These are phyloP conservation scores for Seriola quinqueradiata DNA, from an alignment of 2,113 vertebrate species.

Conservation along the genomic window DNA sequence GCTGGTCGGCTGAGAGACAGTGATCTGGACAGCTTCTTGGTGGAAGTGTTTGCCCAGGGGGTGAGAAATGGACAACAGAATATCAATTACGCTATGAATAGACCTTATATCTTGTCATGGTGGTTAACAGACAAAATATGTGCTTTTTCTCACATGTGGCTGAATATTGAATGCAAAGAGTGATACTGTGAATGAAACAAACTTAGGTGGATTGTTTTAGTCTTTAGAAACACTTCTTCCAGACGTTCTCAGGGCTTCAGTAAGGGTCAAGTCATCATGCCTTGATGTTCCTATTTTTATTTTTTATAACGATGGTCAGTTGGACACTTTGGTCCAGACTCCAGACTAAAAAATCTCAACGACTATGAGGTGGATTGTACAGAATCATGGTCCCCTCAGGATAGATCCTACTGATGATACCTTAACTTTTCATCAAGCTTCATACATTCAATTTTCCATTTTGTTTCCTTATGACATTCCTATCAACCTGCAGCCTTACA, in stretches of 20 bases:
- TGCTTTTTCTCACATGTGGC: not conserved
- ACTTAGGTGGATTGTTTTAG: too few species aligned
- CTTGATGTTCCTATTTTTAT: not conserved
- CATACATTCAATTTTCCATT: too few species aligned
- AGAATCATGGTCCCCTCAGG: too few species aligned
- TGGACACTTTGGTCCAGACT: too few species aligned
- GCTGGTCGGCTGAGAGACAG: constrained; percentile 88
- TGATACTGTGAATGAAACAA: not conserved
- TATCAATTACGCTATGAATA: not conserved
- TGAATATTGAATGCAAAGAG: not conserved
- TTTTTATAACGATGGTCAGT: too few species aligned
- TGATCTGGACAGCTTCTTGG: constrained; percentile 79
- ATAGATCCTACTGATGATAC: too few species aligned
- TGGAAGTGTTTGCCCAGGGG: constrained; percentile 85
- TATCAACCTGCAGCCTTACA: not conserved
- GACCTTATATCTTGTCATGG: not conserved
- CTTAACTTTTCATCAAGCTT: too few species aligned
- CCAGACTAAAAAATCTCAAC: too few species aligned
- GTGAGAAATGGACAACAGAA: constrained; percentile 74
- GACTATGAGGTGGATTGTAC: too few species aligned
- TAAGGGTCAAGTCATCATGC: not conserved
- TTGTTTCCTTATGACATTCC: too few species aligned
- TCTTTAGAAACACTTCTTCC: not conserved
- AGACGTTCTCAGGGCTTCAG: not conserved
- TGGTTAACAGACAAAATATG: not conserved